phyloP scores from a whole-genome alignment of 2,797 vertebrate species.

The Oryzias dopingdopingensis region DNA sequence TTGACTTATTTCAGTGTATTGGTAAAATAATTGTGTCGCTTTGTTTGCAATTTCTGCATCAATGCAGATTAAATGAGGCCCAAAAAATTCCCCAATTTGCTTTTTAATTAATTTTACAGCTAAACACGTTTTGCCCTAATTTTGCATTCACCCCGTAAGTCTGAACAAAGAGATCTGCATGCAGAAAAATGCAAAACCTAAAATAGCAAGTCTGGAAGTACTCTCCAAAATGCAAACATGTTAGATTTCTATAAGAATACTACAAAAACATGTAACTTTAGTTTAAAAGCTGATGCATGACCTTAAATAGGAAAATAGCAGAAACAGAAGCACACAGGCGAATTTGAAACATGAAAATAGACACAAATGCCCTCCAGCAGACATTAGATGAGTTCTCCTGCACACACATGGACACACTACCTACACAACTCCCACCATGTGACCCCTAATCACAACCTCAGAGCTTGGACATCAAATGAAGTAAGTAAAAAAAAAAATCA shows the following conservation, averaged over 20 bases:
- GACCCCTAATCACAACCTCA: conserved; percentile 82
- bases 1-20: no score
- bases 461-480: conserved; percentile 99
- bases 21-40: not conserved
- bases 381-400: conserved; percentile 61
- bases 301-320: conserved; percentile 37
- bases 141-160: conserved; percentile 5
- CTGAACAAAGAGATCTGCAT: not conserved
- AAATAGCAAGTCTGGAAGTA: not conserved
- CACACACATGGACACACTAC: conserved; percentile 39
- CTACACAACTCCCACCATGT: conserved; percentile 67
- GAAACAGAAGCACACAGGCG: conserved; percentile 26
- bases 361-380: conserved; percentile 50
- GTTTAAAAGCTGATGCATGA: no score
- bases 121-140: not conserved
- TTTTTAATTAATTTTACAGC: not conserved
- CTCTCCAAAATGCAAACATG: no score
- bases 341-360: conserved; percentile 45
- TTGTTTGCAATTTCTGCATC: not conserved
- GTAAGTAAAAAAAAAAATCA: conserved; percentile 92
- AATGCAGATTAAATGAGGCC: not conserved
- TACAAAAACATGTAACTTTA: no score
- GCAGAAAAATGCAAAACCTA: conserved; percentile 5
- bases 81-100: not conserved
- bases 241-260: no score